Percentiles rank a stretch among this genome's conserved stretches.
These are phyloP conservation scores for Oenanthe melanoleuca DNA, from an alignment of 2,113 vertebrate genomes.

Conservation along the genomic window DNA sequence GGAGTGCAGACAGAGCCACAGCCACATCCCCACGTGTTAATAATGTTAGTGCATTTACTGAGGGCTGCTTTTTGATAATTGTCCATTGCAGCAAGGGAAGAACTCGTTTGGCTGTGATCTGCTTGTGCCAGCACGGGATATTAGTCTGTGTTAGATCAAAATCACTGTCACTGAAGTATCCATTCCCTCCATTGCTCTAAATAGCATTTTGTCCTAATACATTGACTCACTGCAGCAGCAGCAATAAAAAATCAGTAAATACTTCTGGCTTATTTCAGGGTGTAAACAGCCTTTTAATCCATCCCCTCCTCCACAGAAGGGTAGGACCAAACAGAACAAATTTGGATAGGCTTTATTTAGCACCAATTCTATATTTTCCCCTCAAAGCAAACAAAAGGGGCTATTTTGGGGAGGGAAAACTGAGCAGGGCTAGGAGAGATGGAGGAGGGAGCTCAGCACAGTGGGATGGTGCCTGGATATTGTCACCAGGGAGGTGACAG, in stretches of 20 bases:
- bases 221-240: slow-evolving; percentile 38
- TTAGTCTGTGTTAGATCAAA: slow-evolving; percentile 36
- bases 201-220: slow-evolving; percentile 55
- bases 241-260: slow-evolving; percentile 56
- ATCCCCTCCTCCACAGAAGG: neutral
- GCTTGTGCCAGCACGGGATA: neutral
- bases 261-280: slow-evolving; percentile 38
- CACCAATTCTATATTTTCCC: slow-evolving; percentile 12
- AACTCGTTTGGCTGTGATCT: slow-evolving; percentile 31
- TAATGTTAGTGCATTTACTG: neutral
- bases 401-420: neutral
- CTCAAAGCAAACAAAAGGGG: neutral
- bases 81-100: neutral
- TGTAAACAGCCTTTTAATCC: slow-evolving; percentile 35
- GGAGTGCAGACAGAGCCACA: neutral
- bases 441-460: neutral
- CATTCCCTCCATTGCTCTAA: slow-evolving; percentile 47
- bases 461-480: neutral
- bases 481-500: neutral
- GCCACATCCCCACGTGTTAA: neutral
- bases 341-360: slow-evolving; percentile 32
- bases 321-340: slow-evolving; percentile 6
- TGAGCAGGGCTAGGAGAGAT: neutral
- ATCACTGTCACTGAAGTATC: slow-evolving; percentile 49
- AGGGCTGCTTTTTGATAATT: slow-evolving; percentile 13